Percentiles rank a stretch among this genome's conserved stretches.
These are phyloP conservation scores for Nipponacmea schrenckii DNA, from an alignment of 2,888 invertebrate species.

Conservation along the genomic window DNA sequence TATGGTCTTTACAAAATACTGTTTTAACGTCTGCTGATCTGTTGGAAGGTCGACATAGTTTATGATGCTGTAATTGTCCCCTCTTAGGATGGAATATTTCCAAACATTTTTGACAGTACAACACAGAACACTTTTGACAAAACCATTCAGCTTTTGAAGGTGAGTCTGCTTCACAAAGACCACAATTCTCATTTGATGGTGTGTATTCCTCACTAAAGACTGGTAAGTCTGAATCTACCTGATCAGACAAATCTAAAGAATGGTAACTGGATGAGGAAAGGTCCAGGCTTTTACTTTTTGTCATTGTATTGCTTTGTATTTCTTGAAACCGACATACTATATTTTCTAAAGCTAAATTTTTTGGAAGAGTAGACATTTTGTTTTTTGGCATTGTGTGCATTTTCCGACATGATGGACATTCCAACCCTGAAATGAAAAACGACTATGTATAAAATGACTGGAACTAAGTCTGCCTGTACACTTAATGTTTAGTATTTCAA, in stretches of 20 bases:
- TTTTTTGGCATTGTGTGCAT: slow-evolving; percentile 43
- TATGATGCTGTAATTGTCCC: slow-evolving; percentile 54
- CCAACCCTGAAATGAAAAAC: slow-evolving; percentile 41
- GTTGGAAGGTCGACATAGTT: slow-evolving; percentile 38
- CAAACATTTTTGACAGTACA: slow-evolving; percentile 59
- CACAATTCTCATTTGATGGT: slow-evolving; percentile 41
- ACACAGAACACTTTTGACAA: slow-evolving; percentile 60
- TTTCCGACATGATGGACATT: slow-evolving; percentile 62
- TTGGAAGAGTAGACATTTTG: slow-evolving; percentile 50
- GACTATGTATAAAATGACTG: too few species aligned
- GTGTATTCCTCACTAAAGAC: slow-evolving; percentile 36
- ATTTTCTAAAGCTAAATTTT: slow-evolving; percentile 62
- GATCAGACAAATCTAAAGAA: slow-evolving; percentile 19
- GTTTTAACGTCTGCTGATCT: slow-evolving; percentile 22
- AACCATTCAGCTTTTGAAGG: slow-evolving; percentile 50
- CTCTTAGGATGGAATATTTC: slow-evolving; percentile 56
- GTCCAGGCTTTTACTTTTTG: slow-evolving; percentile 47
- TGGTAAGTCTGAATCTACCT: slow-evolving; percentile 24
- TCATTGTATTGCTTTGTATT: slow-evolving; percentile 54
- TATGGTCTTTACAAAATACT: slow-evolving; percentile 55
- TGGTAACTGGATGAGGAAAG: slow-evolving; percentile 31
- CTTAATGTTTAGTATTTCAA: too few species aligned
- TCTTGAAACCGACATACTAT: slow-evolving; percentile 63
- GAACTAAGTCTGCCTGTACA: too few species aligned
- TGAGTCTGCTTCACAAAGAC: slow-evolving; percentile 54